phyloP scores from a whole-genome alignment of 1,140 invertebrate genomes.

The Phymastichus coffea region DNA sequence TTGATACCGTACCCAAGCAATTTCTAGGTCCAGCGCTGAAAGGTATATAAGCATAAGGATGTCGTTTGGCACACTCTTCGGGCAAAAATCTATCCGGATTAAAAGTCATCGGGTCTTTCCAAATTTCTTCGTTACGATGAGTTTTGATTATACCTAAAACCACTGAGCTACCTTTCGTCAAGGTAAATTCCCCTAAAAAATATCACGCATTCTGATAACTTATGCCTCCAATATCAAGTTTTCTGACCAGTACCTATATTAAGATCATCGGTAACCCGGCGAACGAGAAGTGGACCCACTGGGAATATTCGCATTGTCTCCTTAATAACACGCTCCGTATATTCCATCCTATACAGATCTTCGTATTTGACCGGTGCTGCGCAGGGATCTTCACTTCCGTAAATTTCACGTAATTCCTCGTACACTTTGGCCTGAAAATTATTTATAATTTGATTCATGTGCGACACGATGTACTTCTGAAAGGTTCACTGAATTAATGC shows the following conservation, averaged over 20 bases:
- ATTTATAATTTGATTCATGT: no score
- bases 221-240: no score
- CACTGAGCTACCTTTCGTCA: slow-evolving; percentile 31
- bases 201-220: no score
- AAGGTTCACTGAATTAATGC: no score
- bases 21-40: slow-evolving; percentile 64
- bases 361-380: slow-evolving; percentile 45
- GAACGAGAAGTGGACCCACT: slow-evolving; percentile 60
- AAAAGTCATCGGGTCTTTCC: slow-evolving; percentile 63
- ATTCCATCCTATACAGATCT: slow-evolving; percentile 62
- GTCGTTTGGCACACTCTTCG: slow-evolving; percentile 53
- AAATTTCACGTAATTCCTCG: slow-evolving; percentile 60
- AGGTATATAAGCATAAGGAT: slow-evolving; percentile 57
- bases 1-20: slow-evolving; percentile 56
- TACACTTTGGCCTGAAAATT: slow-evolving; percentile 58
- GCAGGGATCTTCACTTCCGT: slow-evolving; percentile 43
- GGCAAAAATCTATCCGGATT: slow-evolving; percentile 68
- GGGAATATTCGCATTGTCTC: slow-evolving; percentile 68
- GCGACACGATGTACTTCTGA: no score
- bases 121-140: slow-evolving; percentile 61
- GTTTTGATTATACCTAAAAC: slow-evolving; percentile 38
- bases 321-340: slow-evolving; percentile 65
- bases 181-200: slow-evolving; percentile 24
- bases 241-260: no score
- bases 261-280: slow-evolving; percentile 51